Evolutionary conservation across 2,888 invertebrate genomes (phyloP).

Genomic region (Dinocampus coccinellae): DNA sequence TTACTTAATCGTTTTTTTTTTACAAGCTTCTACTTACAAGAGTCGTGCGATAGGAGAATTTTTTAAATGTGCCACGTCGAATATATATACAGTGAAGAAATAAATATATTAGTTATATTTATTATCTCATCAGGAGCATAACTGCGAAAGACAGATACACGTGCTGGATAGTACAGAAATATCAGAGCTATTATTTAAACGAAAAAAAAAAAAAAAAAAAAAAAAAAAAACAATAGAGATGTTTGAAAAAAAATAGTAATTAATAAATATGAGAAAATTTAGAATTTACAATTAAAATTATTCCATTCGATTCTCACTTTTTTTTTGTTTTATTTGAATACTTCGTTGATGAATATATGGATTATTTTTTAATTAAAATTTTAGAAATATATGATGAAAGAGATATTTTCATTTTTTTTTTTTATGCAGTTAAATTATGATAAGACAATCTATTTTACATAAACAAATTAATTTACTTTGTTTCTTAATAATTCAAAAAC

Average conservation of each 20-base stretch:
- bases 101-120: constrained; percentile 7
- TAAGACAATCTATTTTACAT: too few relatives aligned
- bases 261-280: too few relatives aligned
- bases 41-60: constrained; percentile 19
- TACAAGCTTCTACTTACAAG: constrained; percentile 6
- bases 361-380: too few relatives aligned
- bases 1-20: constrained; percentile 11
- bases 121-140: background rate
- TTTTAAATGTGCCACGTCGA: constrained; percentile 19
- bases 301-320: too few relatives aligned
- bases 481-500: background rate
- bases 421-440: too few relatives aligned
- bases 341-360: too few relatives aligned
- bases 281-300: too few relatives aligned
- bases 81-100: constrained; percentile 1
- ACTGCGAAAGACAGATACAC: constrained; percentile 8
- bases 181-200: background rate
- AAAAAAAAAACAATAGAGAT: background rate
- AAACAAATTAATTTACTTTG: too few relatives aligned
- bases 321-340: too few relatives aligned
- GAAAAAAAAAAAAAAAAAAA: background rate
- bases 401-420: too few relatives aligned
- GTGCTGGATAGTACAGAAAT: constrained; percentile 22
- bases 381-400: too few relatives aligned
- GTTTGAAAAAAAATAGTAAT: too few relatives aligned